Conservation (phyloP, 2,113 vertebrate species). For the Paradoxurus hermaphroditus region DNA sequence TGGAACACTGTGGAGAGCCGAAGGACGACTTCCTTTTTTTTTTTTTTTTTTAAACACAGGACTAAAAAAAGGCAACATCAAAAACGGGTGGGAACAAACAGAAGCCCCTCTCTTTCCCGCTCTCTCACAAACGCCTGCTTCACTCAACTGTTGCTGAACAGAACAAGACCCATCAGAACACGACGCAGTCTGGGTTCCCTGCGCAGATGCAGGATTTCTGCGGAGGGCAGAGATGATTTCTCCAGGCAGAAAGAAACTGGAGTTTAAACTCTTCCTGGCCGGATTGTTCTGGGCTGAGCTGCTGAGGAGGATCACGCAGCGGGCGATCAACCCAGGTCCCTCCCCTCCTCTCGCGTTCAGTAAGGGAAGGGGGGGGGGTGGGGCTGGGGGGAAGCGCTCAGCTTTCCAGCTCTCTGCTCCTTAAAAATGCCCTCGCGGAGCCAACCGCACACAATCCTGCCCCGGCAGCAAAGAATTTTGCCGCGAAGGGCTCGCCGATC, state of each 20-base stretch:
- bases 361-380: neutral
- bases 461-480: constrained; percentile 63
- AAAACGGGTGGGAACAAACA: neutral
- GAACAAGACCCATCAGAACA: neutral
- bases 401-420: constrained; percentile 47
- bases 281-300: constrained; percentile 54
- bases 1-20: constrained; percentile 39
- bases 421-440: constrained; percentile 57
- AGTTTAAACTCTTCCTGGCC: constrained; percentile 69
- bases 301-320: constrained; percentile 59
- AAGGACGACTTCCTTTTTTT: neutral
- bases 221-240: constrained; percentile 55
- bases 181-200: neutral
- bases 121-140: constrained; percentile 12
- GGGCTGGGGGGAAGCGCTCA: neutral
- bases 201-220: neutral
- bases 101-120: neutral
- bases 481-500: neutral
- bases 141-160: constrained; percentile 74
- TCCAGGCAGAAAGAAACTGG: constrained; percentile 52
- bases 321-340: constrained; percentile 48
- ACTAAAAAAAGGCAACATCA: neutral
- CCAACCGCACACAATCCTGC: constrained; percentile 9
- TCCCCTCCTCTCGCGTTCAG: constrained; percentile 49
- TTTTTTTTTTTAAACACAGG: neutral